phyloP scores from a whole-genome alignment of 2,113 vertebrate species.

The Stictonetta naevosa region DNA sequence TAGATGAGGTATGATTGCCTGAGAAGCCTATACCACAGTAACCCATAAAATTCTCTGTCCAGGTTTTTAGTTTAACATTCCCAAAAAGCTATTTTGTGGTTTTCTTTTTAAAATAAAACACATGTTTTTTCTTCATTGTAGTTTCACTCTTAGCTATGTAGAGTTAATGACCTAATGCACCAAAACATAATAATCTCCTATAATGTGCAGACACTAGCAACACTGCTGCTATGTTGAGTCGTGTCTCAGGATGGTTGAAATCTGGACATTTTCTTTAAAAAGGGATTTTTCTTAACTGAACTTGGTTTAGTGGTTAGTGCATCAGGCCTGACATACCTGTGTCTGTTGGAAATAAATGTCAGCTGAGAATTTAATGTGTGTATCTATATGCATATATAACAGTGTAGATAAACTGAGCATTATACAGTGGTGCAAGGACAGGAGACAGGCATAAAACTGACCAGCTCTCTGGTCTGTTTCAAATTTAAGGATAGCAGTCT shows the following conservation, averaged over 20 bases:
- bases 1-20: neutral
- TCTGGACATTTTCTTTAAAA: neutral
- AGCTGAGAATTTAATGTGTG: neutral
- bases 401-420: neutral
- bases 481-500: neutral
- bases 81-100: neutral
- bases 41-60: neutral
- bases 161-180: neutral
- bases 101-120: constrained; percentile 36
- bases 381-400: too few relatives aligned
- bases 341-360: neutral
- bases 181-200: neutral
- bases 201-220: neutral
- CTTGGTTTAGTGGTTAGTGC: neutral
- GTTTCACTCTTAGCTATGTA: neutral
- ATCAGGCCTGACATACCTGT: neutral
- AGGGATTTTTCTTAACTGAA: neutral
- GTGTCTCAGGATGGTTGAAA: neutral
- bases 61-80: constrained; percentile 6
- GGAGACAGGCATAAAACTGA: neutral
- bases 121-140: neutral
- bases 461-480: neutral
- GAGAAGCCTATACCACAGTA: neutral
- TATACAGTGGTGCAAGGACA: neutral
- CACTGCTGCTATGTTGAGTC: neutral